phyloP scores from a whole-genome alignment of 2,113 vertebrate species.

The Cinclus cinclus region DNA sequence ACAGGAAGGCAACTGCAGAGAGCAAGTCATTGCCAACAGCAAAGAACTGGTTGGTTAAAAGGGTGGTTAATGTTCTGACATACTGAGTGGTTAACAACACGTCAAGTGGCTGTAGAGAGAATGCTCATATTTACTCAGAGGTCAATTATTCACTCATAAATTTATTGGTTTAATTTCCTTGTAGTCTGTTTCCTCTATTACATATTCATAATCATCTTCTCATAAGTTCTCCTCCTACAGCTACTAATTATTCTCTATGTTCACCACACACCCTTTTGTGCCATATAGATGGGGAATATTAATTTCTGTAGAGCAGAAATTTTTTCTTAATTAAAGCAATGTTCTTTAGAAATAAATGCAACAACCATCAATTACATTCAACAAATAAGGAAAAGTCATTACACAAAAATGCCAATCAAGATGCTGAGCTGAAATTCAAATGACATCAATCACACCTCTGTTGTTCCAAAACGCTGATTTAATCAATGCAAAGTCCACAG shows the following conservation, averaged over 20 bases:
- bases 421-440: conserved; percentile 17
- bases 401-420: conserved; percentile 2
- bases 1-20: background rate
- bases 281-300: conserved; percentile 41
- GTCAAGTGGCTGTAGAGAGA: conserved; percentile 23
- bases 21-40: background rate
- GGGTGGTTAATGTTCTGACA: conserved; percentile 25
- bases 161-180: conserved; percentile 47
- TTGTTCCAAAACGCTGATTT: background rate
- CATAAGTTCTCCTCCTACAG: conserved; percentile 32
- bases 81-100: conserved; percentile 10
- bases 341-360: conserved; percentile 35
- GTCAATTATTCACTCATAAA: conserved; percentile 58
- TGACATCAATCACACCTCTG: background rate
- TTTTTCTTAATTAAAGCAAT: conserved; percentile 39
- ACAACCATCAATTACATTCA: conserved; percentile 45
- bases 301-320: background rate
- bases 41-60: conserved; percentile 3
- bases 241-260: conserved; percentile 42
- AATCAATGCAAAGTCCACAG: background rate
- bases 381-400: conserved; percentile 28
- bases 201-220: conserved; percentile 40
- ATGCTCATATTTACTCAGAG: conserved; percentile 18
- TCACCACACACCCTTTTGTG: conserved; percentile 31
- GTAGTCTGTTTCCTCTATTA: conserved; percentile 34